Evolutionary conservation across 2,888 invertebrate species (phyloP), one percentile per base, ranked within the genome.

Genomic region (Tachystola acroxantha): DNA sequence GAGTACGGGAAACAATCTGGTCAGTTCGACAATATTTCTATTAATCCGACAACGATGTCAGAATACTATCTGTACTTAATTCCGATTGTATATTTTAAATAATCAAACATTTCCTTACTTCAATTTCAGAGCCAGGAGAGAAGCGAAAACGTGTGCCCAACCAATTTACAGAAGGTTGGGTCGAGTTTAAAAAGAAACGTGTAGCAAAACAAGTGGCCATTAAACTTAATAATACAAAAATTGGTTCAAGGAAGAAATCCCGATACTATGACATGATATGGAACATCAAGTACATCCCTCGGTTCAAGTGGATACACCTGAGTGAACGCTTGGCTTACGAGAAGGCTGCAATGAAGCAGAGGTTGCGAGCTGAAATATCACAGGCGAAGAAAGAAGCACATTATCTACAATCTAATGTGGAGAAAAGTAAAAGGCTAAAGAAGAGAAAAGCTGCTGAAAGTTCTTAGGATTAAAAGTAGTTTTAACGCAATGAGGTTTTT

Each of bases 291-390:
- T 99, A 98, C 74, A 89, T 99, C 46, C 93, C 96, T 2, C 91
- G 95, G 49, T 99, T 99, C 68, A 98, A 98, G 78, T 99, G 99
- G 99, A 89, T 93, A 16, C 98, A 99, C 76, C 88, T 99, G 27
- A 95, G 95, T 67, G 99, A 99, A 80, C 89, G 97, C 51, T 84
- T 99, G 50, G 94, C 95, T 2, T 98, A 97, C 72, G 98, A 99
- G 72, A 92, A 93, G 67, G 96, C 96, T 11, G 95, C 96, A 1
- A 92, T 93, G 56, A 93, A 94, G 64, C 97, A 98, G 70, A 91
- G 95, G 62, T 75, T 97, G 45, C 85, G 93, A 48, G 91, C 94
- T 0, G 98, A 98, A 84, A 94, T 98, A 37, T 91, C 95, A 9
- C 94, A 97, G 64, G 98, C 96, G 0, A 97, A 97, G 72, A 93